Evolutionary conservation across 2,797 vertebrate species (phyloP).

Genomic region (Peromyscus melanophrys): DNA sequence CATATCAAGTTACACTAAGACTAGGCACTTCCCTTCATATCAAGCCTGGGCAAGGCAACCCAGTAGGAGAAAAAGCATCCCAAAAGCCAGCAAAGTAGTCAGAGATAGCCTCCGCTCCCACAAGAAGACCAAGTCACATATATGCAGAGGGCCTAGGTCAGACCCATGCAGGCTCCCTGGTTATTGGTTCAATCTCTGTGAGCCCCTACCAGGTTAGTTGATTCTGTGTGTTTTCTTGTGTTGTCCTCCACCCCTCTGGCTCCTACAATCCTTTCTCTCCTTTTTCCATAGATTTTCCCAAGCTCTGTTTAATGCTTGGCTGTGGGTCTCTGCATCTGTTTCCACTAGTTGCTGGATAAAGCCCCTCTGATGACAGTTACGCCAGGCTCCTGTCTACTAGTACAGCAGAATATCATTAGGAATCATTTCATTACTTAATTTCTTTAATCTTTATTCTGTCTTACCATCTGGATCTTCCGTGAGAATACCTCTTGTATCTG

Average conservation of each 20-base stretch:
- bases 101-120: background rate
- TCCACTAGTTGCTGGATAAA: background rate
- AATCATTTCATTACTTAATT: background rate
- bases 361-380: background rate
- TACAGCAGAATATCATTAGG: background rate
- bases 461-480: background rate
- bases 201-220: background rate
- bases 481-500: background rate
- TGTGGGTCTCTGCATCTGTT: background rate
- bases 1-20: background rate
- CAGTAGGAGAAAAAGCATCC: background rate
- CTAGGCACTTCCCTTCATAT: background rate
- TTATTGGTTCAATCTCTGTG: background rate
- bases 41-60: background rate
- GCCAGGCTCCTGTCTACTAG: background rate
- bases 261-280: background rate
- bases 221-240: background rate
- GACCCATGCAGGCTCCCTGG: background rate
- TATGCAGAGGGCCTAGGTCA: background rate
- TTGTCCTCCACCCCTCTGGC: background rate
- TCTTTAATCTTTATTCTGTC: conserved; percentile 1
- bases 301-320: background rate
- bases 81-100: background rate
- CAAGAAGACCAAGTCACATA: background rate
- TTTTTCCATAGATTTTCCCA: background rate